These are phyloP conservation scores for Drosophila prosaltans DNA, from an alignment of 1,140 invertebrate genomes.

Conservation along the genomic window DNA sequence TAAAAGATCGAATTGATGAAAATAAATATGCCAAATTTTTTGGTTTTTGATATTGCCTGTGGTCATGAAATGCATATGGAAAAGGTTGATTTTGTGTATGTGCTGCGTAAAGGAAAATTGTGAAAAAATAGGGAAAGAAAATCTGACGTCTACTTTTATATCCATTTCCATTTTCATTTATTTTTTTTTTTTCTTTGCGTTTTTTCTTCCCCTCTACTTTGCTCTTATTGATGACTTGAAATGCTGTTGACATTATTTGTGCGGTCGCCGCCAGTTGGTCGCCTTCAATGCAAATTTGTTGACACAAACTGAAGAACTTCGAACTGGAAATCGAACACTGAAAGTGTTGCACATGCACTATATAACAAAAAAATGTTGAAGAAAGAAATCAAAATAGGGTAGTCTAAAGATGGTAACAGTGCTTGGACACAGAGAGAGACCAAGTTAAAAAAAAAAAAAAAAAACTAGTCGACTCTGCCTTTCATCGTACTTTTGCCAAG, in stretches of 20 bases:
- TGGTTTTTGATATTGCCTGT: too few relatives aligned
- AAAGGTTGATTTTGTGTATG: too few relatives aligned
- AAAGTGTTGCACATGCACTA: constrained; percentile 50
- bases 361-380: background rate
- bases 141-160: constrained; percentile 21
- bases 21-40: constrained; percentile 52
- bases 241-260: constrained; percentile 79
- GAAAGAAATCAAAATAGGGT: too few relatives aligned
- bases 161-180: constrained; percentile 11
- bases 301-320: constrained; percentile 39
- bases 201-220: too few relatives aligned
- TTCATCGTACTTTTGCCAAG: constrained; percentile 12
- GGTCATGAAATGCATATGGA: too few relatives aligned
- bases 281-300: constrained; percentile 73
- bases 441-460: background rate
- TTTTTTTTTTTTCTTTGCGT: background rate
- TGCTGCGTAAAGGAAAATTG: too few relatives aligned
- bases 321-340: constrained; percentile 21
- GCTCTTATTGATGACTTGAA: constrained; percentile 69
- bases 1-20: background rate
- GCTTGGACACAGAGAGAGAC: too few relatives aligned
- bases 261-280: constrained; percentile 69
- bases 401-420: too few relatives aligned
- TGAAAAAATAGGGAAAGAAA: background rate
- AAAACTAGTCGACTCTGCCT: background rate